These are phyloP conservation scores for Corticium candelabrum DNA, from an alignment of 37 sponge, comb jelly and placozoan species.

Conservation along the genomic window DNA sequence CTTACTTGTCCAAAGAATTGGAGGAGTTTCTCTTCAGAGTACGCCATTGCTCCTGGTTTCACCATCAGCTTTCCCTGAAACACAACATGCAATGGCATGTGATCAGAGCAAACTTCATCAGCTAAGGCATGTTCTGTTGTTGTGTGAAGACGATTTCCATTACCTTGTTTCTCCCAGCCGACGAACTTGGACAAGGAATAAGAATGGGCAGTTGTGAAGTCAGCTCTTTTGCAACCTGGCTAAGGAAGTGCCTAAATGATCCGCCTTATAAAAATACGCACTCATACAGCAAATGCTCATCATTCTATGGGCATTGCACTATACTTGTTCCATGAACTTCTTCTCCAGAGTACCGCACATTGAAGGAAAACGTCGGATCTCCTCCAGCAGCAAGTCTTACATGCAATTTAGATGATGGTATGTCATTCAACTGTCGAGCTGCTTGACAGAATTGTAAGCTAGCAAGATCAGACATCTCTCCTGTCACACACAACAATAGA, in stretches of 20 bases:
- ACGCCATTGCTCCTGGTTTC: slow-evolving; percentile 63
- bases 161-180: slow-evolving; percentile 73
- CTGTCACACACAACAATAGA: not conserved
- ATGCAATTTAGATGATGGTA: slow-evolving; percentile 75
- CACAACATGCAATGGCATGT: not conserved
- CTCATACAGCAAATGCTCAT: not conserved
- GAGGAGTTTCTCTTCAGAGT: slow-evolving; percentile 82
- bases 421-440: slow-evolving; percentile 61
- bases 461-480: not conserved
- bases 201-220: slow-evolving; percentile 68
- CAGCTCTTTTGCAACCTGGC: slow-evolving; percentile 83
- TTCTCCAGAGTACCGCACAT: slow-evolving; percentile 87
- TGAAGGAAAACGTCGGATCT: slow-evolving; percentile 95
- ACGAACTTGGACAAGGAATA: slow-evolving; percentile 78
- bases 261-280: slow-evolving; percentile 40
- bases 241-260: slow-evolving; percentile 89
- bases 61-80: slow-evolving; percentile 74
- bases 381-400: slow-evolving; percentile 87
- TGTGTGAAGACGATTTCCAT: not conserved
- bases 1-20: slow-evolving; percentile 86
- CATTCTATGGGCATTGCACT: too few species aligned
- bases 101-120: too few species aligned
- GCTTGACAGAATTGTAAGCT: slow-evolving; percentile 78
- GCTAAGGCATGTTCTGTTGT: too few species aligned
- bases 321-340: slow-evolving; percentile 92